A percentile compares a stretch with the other conserved stretches of the same genome.
These are phyloP conservation scores for Leucophora obtusa DNA, from an alignment of 2,888 invertebrate species.

Conservation along the genomic window DNA sequence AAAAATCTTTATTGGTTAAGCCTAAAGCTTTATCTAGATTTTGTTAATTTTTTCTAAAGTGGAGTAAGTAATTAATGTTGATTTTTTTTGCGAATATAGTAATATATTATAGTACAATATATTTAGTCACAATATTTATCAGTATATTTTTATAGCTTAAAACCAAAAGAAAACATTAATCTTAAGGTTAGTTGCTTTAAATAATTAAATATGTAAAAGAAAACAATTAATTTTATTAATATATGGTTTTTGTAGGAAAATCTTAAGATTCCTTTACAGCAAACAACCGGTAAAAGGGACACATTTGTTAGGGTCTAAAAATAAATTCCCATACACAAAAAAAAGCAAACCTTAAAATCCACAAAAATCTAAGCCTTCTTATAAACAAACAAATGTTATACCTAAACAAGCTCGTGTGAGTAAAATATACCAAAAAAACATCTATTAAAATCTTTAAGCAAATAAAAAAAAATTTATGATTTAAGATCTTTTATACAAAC, in stretches of 20 bases:
- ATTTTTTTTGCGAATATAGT: too few species aligned
- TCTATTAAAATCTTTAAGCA: constrained; percentile 42
- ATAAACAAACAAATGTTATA: not conserved
- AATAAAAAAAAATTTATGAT: constrained; percentile 36
- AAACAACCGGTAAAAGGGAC: constrained; percentile 12
- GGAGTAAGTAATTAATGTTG: too few species aligned
- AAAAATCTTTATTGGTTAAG: too few species aligned
- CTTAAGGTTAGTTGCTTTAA: constrained; percentile 42
- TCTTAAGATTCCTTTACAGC: constrained; percentile 11
- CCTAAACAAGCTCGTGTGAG: not conserved
- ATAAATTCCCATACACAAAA: not conserved
- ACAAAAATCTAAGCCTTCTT: not conserved
- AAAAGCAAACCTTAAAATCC: constrained; percentile 9
- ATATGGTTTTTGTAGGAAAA: constrained; percentile 7
- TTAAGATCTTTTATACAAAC: constrained; percentile 21
- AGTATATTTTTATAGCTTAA: not conserved
- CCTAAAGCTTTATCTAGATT: too few species aligned
- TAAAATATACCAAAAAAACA: constrained; percentile 24
- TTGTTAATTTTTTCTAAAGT: too few species aligned
- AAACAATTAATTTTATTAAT: constrained; percentile 48
- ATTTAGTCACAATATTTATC: too few species aligned
- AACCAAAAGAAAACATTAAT: constrained; percentile 25
- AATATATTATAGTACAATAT: too few species aligned
- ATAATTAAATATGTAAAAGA: not conserved
- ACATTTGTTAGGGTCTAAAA: constrained; percentile 33